Evolutionary conservation across 1,140 invertebrate species (phyloP).

Genomic region (honey bee (Apis mellifera)): Amel_HAv3.1 CM009942.2:9711501-9712000

Average conservation of each 20-base stretch:
- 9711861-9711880: conserved; percentile 64
- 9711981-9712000: too few species aligned
- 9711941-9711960: conserved; percentile 66
- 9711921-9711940: background rate
- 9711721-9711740: background rate
- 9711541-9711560: background rate
- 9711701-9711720: background rate
- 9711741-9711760: background rate
- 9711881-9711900: conserved; percentile 66
- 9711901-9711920: background rate
- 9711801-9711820: conserved; percentile 38
- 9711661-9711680: too few species aligned
- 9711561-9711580: background rate
- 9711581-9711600: conserved; percentile 17
- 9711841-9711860: conserved; percentile 45
- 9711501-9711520: conserved; percentile 12
- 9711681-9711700: background rate
- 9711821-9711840: conserved; percentile 32
- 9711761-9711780: conserved; percentile 9
- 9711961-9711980: conserved; percentile 69
- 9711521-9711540: background rate
- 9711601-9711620: background rate
- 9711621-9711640: too few species aligned
- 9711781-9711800: background rate
- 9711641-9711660: too few species aligned